These are phyloP conservation scores for Allacma fusca DNA, from an alignment of 2,888 invertebrate species.

Conservation along the genomic window DNA sequence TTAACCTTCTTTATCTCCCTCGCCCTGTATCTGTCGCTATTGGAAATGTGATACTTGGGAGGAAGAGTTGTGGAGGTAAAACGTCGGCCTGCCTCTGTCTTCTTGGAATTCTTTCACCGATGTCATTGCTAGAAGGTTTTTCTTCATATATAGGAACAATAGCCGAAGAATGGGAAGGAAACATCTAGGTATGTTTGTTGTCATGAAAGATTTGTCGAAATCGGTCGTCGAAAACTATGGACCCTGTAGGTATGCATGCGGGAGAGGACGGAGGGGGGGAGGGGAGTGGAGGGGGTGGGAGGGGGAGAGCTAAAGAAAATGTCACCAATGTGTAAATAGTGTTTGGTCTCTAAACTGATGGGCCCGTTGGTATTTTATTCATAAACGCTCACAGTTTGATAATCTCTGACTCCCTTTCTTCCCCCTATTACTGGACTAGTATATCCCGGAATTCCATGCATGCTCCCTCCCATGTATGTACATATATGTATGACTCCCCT, in stretches of 20 bases:
- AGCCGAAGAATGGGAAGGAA: too few relatives aligned
- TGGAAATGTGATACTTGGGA: constrained; percentile 3
- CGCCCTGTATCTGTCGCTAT: background rate
- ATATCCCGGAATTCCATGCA: too few relatives aligned
- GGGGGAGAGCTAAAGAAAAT: constrained; percentile 35
- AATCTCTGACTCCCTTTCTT: constrained; percentile 10
- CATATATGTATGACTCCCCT: too few relatives aligned
- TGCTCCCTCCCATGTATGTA: background rate
- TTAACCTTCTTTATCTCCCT: too few relatives aligned
- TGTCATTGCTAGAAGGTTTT: too few relatives aligned
- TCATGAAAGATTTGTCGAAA: constrained; percentile 22
- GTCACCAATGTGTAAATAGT: constrained; percentile 29
- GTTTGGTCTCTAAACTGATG: constrained; percentile 24
- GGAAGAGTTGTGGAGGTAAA: constrained; percentile 11
- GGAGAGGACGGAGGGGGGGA: background rate
- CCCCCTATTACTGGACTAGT: background rate
- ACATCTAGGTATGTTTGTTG: too few relatives aligned
- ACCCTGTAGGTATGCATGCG: too few relatives aligned
- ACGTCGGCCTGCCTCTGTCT: background rate
- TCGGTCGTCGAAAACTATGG: background rate
- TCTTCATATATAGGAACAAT: too few relatives aligned
- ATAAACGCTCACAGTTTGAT: constrained; percentile 19
- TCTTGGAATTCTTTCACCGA: too few relatives aligned
- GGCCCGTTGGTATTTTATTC: constrained; percentile 32
- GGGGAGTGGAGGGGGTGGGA: too few relatives aligned